These are phyloP conservation scores for Merodon equestris DNA, from an alignment of 2,888 invertebrate species.

Conservation along the genomic window DNA sequence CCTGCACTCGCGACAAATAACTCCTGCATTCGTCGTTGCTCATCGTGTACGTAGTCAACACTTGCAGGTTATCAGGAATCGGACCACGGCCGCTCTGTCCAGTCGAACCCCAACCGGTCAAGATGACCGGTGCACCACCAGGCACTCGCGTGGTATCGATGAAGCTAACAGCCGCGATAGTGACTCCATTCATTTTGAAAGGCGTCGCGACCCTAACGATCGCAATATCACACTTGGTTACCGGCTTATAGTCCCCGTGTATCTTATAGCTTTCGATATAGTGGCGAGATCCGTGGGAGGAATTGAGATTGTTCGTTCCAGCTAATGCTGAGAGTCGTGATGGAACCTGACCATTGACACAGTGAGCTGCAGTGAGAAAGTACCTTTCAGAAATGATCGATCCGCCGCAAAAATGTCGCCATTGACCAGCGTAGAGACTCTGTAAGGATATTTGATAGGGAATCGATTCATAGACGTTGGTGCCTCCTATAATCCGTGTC, in stretches of 20 bases:
- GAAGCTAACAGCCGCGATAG: conserved; percentile 78
- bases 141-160: conserved; percentile 72
- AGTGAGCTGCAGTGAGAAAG: conserved; percentile 77
- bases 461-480: conserved; percentile 3
- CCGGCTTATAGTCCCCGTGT: conserved; percentile 75
- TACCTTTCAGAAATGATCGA: conserved; percentile 75
- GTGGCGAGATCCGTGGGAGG: conserved; percentile 72
- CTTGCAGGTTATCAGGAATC: conserved; percentile 70
- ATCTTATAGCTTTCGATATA: conserved; percentile 74
- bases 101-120: conserved; percentile 77
- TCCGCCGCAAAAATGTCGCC: conserved; percentile 77
- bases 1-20: conserved; percentile 30
- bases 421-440: conserved; percentile 70
- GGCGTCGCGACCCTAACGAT: conserved; percentile 75
- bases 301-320: conserved; percentile 72
- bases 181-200: conserved; percentile 73
- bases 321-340: conserved; percentile 72
- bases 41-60: conserved; percentile 74
- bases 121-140: conserved; percentile 72
- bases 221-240: conserved; percentile 77
- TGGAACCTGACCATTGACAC: conserved; percentile 75
- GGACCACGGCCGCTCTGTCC: conserved; percentile 51
- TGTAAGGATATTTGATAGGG: conserved; percentile 76
- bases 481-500: conserved; percentile 28
- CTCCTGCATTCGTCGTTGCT: conserved; percentile 74